Evolutionary conservation across 1,140 invertebrate genomes (phyloP).

Genomic region (Cydia fagiglandana): DNA sequence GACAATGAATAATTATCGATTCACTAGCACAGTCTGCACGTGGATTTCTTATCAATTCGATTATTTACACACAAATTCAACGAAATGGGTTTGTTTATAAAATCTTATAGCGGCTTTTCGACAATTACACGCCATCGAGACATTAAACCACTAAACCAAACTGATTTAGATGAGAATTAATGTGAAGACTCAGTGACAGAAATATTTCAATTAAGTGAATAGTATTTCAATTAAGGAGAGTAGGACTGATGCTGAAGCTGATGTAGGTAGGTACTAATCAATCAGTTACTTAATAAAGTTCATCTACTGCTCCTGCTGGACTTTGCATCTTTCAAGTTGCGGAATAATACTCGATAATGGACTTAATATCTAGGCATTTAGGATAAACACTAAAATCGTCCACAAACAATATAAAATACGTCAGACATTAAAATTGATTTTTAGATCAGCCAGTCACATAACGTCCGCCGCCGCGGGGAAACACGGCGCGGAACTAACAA

Average conservation of each 20-base stretch:
- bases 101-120: background rate
- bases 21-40: background rate
- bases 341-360: background rate
- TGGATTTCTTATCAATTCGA: constrained; percentile 18
- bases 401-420: background rate
- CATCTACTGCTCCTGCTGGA: background rate
- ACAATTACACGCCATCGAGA: background rate
- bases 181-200: no score
- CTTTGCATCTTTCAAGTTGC: background rate
- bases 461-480: constrained; percentile 18
- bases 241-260: background rate
- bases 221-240: background rate
- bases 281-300: background rate
- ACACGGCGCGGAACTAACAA: constrained; percentile 22
- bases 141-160: background rate
- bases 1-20: constrained; percentile 24
- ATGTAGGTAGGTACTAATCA: background rate
- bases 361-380: background rate
- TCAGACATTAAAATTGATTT: constrained; percentile 17
- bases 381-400: background rate
- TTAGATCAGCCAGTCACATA: constrained; percentile 24
- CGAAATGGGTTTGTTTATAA: background rate
- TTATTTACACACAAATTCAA: constrained; percentile 15
- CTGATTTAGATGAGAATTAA: no score
- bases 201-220: background rate